Percentiles rank a stretch among this genome's conserved stretches.
Evolutionary conservation across 2,797 vertebrate species (phyloP).

Genomic region (Telmatherina bonti): DNA sequence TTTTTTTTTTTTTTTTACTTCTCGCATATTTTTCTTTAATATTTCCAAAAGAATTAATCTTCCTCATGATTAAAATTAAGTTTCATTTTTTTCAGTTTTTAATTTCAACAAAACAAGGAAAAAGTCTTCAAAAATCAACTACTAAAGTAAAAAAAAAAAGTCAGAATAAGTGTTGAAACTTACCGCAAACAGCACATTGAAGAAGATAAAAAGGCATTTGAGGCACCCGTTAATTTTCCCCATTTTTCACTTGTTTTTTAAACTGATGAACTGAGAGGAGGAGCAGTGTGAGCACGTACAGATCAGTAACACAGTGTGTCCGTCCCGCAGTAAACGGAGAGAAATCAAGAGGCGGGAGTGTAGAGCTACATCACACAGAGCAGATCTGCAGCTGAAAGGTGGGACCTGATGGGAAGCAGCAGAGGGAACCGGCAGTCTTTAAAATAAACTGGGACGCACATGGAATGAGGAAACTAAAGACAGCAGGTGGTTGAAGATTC

Average conservation of each 20-base stretch:
- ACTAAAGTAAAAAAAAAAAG: not conserved
- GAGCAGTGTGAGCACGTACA: not conserved
- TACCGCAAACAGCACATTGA: constrained; percentile 65
- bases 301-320: not conserved
- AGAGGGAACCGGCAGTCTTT: too few species aligned
- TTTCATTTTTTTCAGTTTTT: not conserved
- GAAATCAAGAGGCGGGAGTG: not conserved
- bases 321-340: not conserved
- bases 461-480: too few species aligned
- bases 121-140: too few species aligned
- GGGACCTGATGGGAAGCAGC: not conserved
- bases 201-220: constrained; percentile 70
- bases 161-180: constrained; percentile 33
- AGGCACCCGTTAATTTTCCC: constrained; percentile 71
- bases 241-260: constrained; percentile 43
- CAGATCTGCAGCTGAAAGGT: constrained; percentile 5
- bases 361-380: not conserved
- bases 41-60: not conserved
- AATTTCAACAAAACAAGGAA: too few species aligned
- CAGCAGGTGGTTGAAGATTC: too few species aligned
- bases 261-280: not conserved
- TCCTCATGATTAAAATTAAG: too few species aligned
- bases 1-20: not conserved
- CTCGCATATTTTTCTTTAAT: too few species aligned
- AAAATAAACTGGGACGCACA: too few species aligned